Conservation (phyloP, 2,113 vertebrate genomes). For the Gorsachius goisagi region DNA sequence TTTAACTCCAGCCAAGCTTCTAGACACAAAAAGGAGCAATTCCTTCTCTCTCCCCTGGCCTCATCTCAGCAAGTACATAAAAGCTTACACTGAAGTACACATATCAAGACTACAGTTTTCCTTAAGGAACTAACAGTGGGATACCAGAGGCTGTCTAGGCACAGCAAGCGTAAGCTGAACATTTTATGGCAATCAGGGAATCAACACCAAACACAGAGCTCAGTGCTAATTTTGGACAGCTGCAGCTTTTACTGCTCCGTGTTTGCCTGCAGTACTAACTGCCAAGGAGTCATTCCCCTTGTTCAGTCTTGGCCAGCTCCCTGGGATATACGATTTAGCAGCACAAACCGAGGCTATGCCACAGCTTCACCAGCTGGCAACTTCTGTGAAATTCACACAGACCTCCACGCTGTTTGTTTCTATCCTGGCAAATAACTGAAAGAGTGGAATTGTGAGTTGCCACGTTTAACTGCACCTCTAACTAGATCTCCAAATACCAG, state of each 20-base stretch:
- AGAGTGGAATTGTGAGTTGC: neutral
- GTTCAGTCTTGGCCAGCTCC: neutral
- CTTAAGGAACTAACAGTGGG: neutral
- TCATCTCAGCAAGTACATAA: neutral
- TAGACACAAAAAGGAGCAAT: neutral
- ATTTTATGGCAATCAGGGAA: neutral
- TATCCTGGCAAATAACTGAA: neutral
- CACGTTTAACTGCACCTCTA: neutral
- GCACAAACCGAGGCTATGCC: neutral
- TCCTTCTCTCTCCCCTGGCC: neutral
- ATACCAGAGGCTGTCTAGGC: neutral
- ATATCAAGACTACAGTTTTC: neutral
- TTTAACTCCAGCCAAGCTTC: neutral
- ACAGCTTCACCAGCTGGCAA: neutral
- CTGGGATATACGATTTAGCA: neutral
- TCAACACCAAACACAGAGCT: neutral
- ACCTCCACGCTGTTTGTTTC: neutral
- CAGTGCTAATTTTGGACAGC: neutral
- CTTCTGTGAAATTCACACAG: neutral
- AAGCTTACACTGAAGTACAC: neutral
- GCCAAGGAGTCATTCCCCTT: neutral
- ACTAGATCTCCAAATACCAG: neutral
- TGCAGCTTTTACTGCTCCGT: neutral
- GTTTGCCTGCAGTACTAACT: neutral
- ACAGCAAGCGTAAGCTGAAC: neutral